These are phyloP conservation scores for Megathymus violae DNA, from an alignment of 1,140 invertebrate genomes.

Conservation along the genomic window DNA sequence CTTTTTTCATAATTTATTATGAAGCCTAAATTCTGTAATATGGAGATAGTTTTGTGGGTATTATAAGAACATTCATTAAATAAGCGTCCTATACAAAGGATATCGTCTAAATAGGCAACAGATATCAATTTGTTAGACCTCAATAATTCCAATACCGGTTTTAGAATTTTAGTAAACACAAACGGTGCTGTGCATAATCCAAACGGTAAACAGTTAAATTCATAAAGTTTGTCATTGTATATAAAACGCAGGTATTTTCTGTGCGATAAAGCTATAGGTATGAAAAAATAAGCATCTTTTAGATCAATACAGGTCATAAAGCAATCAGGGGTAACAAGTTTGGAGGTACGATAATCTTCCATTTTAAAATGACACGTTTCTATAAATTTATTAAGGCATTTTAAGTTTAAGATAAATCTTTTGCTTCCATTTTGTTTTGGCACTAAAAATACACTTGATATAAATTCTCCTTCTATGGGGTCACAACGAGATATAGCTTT, in stretches of 20 bases:
- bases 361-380: slow-evolving; percentile 44
- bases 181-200: slow-evolving; percentile 40
- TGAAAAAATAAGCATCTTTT: slow-evolving; percentile 43
- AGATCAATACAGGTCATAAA: slow-evolving; percentile 38
- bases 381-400: slow-evolving; percentile 43
- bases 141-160: slow-evolving; percentile 38
- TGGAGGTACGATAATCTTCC: slow-evolving; percentile 46
- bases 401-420: slow-evolving; percentile 44
- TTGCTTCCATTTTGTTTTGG: slow-evolving; percentile 40
- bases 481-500: slow-evolving; percentile 33
- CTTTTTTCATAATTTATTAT: slow-evolving; percentile 50
- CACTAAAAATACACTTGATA: slow-evolving; percentile 39
- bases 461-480: slow-evolving; percentile 30
- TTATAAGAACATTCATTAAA: slow-evolving; percentile 38
- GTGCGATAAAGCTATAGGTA: slow-evolving; percentile 20
- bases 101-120: slow-evolving; percentile 46
- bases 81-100: slow-evolving; percentile 41
- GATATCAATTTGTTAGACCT: slow-evolving; percentile 29
- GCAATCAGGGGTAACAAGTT: slow-evolving; percentile 32
- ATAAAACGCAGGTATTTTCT: slow-evolving; percentile 44
- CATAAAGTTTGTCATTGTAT: slow-evolving; percentile 31
- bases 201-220: slow-evolving; percentile 44
- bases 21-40: slow-evolving; percentile 43
- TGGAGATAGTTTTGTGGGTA: slow-evolving; percentile 34
- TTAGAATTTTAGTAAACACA: slow-evolving; percentile 45